phyloP scores from a whole-genome alignment of 2,888 invertebrate species.

The Pyralis farinalis region DNA sequence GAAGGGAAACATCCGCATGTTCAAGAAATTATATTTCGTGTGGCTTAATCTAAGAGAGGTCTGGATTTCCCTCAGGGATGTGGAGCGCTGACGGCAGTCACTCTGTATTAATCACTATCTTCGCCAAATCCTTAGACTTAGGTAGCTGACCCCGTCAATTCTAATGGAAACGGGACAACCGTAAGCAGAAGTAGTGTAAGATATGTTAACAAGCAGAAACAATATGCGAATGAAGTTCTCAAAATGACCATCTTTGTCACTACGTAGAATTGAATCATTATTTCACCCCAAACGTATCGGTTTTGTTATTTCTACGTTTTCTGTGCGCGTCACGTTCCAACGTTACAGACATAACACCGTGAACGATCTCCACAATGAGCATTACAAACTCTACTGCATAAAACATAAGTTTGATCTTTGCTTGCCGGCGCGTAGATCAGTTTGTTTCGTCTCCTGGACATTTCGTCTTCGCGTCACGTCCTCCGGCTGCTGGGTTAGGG shows the following conservation, averaged over 20 bases:
- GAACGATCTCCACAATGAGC: conserved; percentile 17
- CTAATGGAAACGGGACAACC: too few relatives aligned
- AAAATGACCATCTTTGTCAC: background rate
- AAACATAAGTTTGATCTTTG: conserved; percentile 33
- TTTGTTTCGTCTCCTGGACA: conserved; percentile 38
- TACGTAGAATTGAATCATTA: conserved; percentile 15
- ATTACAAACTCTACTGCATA: conserved; percentile 22
- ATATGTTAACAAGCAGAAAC: too few relatives aligned
- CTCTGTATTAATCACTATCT: too few relatives aligned
- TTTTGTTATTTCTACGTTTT: conserved; percentile 38
- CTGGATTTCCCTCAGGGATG: too few relatives aligned
- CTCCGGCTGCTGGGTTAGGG: conserved; percentile 41
- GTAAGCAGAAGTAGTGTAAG: too few relatives aligned
- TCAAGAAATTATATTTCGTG: too few relatives aligned
- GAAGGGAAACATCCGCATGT: too few relatives aligned
- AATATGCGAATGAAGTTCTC: too few relatives aligned
- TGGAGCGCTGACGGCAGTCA: too few relatives aligned
- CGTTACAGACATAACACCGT: conserved; percentile 42
- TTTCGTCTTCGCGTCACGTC: conserved; percentile 67
- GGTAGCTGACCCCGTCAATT: too few relatives aligned
- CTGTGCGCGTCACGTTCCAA: conserved; percentile 56
- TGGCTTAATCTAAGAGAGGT: too few relatives aligned
- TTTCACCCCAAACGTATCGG: conserved; percentile 19
- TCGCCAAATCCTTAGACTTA: too few relatives aligned
- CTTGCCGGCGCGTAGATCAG: conserved; percentile 21